Conservation (phyloP, 2,888 invertebrate genomes). For the Agrotis segetum region DNA sequence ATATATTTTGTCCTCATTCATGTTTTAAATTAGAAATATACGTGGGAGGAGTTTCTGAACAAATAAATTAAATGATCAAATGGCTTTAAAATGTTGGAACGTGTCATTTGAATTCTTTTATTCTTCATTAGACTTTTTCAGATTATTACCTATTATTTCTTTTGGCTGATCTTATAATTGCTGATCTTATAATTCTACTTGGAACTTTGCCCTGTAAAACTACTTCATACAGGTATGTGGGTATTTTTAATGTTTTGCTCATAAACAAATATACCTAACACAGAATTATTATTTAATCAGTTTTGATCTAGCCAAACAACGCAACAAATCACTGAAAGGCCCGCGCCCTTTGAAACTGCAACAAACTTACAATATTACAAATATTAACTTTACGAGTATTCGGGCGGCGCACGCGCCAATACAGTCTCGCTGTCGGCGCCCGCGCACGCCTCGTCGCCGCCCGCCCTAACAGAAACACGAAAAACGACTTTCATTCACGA, state of each 20-base stretch:
- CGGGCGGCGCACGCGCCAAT: conserved; percentile 78
- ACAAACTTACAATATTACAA: conserved; percentile 80
- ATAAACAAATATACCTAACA: conserved; percentile 4
- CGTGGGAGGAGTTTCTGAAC: conserved; percentile 11
- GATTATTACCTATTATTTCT: background rate
- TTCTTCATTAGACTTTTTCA: background rate
- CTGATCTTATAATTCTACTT: background rate
- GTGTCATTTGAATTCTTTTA: background rate
- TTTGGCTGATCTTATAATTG: too few species aligned
- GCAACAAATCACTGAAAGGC: conserved; percentile 49
- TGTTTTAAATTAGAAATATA: conserved; percentile 25
- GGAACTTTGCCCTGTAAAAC: background rate
- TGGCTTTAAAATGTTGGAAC: conserved; percentile 7
- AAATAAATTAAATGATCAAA: conserved; percentile 29
- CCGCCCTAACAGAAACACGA: conserved; percentile 79
- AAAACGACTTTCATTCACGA: conserved; percentile 39
- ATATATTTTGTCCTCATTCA: conserved; percentile 18
- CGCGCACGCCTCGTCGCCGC: conserved; percentile 88
- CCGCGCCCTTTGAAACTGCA: conserved; percentile 73
- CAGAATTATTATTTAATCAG: background rate
- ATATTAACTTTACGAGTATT: conserved; percentile 80
- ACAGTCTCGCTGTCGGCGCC: conserved; percentile 83
- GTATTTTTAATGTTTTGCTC: background rate
- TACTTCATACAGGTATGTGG: background rate
- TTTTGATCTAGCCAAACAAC: conserved; percentile 14